Evolutionary conservation across 2,113 vertebrate genomes (phyloP), one percentile per base, ranked within the genome.

Genomic region (Hipposideros armiger): DNA sequence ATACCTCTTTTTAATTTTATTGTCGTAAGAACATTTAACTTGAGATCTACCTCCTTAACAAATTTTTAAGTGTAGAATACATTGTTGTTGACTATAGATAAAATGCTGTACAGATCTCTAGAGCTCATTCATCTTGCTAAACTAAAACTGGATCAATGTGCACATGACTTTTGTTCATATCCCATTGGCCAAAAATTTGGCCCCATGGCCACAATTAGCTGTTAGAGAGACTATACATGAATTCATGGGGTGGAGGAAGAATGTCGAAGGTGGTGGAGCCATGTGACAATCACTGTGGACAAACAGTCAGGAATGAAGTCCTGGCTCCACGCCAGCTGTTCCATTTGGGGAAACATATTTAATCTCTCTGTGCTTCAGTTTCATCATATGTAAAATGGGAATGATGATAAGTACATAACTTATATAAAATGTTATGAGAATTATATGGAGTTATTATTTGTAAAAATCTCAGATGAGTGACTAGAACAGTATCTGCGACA

Each of bases 211-310:
- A 58, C 3, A 67, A 72, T 45, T 81, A 36, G 56, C 32, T 67
- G 0, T 64, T 72, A 74, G 20, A 4, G 20, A 73, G 16, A 86
- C 11, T 54, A 11, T 47, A 58, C 42, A 74, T 16, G 0, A 22
- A 8, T 45, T 45, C 76, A 60, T 1, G 4, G 42, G 4, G 1
- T 7, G 9, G 1, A 2, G 8, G 2, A 32, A 5, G 40, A 13
- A 64, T 54, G 5, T 11, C 1, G 56, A 45, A 20, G 3, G 4
- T 83, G 32, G 0, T 40, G 3, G 22, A 87, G 64, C 10, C 7
- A 19, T 62, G 1, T 70, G 13, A 16, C 32, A 80, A 64, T 9
- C 9, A 88, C 2, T 74, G 19, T 42, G 15, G 22, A 36, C 56
- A 81, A 58, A 9, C 0, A n/a, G 16, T 2, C n/a, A 72, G 1